phyloP scores from a whole-genome alignment of 2,113 vertebrate genomes.

The Semicossyphus pulcher region DNA sequence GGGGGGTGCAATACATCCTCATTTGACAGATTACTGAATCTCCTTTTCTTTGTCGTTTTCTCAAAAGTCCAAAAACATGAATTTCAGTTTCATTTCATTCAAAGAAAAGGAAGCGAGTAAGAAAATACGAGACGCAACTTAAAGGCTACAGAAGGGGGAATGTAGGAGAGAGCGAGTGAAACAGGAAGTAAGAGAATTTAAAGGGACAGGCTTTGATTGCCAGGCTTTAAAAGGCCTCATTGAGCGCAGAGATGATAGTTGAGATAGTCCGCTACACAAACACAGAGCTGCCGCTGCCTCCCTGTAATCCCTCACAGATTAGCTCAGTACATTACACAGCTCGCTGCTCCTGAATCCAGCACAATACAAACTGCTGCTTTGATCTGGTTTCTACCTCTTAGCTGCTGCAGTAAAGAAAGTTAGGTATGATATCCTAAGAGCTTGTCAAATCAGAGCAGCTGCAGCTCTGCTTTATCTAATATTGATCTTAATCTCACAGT shows the following conservation, averaged over 20 bases:
- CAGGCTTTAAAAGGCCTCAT: constrained; percentile 20
- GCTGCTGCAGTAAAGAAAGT: background rate
- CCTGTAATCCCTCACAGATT: constrained; percentile 64
- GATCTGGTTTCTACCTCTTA: constrained; percentile 25
- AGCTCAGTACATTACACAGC: constrained; percentile 60
- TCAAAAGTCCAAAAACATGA: background rate
- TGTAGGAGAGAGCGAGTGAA: background rate
- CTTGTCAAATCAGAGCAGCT: background rate
- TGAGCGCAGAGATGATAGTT: constrained; percentile 46
- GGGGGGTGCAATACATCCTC: constrained; percentile 23
- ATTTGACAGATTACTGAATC: constrained; percentile 14
- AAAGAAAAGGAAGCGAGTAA: too few species aligned
- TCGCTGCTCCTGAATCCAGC: constrained; percentile 50
- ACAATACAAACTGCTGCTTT: constrained; percentile 33
- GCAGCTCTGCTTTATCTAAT: background rate
- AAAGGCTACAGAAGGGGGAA: background rate
- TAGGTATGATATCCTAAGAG: background rate
- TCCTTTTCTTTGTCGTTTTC: background rate
- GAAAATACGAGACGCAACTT: too few species aligned
- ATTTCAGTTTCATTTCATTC: too few species aligned
- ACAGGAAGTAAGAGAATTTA: background rate
- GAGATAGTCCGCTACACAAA: constrained; percentile 53
- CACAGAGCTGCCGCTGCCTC: constrained; percentile 44
- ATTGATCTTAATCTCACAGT: background rate
- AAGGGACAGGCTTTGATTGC: constrained; percentile 16